A percentile compares a stretch with the other conserved stretches of the same genome.
Conservation (phyloP, 1,140 invertebrate species). For the Heliconius congener region DNA sequence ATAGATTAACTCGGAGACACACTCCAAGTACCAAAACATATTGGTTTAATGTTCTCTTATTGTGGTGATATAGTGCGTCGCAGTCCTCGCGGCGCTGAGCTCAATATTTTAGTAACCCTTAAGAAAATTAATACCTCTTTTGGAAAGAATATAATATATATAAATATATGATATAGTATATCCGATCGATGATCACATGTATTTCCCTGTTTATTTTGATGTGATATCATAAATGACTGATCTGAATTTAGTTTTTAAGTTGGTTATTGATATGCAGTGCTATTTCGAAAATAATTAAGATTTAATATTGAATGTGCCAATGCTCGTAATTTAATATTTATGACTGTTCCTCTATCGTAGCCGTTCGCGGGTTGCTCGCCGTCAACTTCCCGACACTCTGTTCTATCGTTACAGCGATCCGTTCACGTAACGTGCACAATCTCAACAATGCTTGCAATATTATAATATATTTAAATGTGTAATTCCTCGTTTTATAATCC, state of each 20-base stretch:
- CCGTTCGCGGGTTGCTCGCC: constrained; percentile 47
- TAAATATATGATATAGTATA: constrained; percentile 71
- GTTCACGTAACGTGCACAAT: constrained; percentile 79
- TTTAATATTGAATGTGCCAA: constrained; percentile 83
- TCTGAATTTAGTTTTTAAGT: constrained; percentile 83
- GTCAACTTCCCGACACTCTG: constrained; percentile 57
- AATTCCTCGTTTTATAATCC: constrained; percentile 77
- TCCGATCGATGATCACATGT: constrained; percentile 77
- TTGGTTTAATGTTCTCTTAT: constrained; percentile 80
- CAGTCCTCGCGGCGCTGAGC: constrained; percentile 69
- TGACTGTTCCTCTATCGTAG: constrained; percentile 79
- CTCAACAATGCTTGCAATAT: constrained; percentile 82
- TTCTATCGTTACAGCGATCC: constrained; percentile 47
- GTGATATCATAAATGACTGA: constrained; percentile 83
- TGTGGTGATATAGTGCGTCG: constrained; percentile 80
- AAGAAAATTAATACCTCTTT: constrained; percentile 82
- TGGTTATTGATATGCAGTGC: constrained; percentile 82
- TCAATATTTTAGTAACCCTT: constrained; percentile 82
- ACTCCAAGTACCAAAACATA: constrained; percentile 79
- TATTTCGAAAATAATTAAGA: constrained; percentile 81
- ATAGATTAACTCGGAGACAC: constrained; percentile 78
- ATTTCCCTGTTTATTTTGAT: constrained; percentile 82
- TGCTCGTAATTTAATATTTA: constrained; percentile 82
- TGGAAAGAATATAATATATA: constrained; percentile 76
- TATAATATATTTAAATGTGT: constrained; percentile 62